Evolutionary conservation across 2,797 vertebrate genomes (phyloP).

Genomic region (Gephyroberyx darwinii): DNA sequence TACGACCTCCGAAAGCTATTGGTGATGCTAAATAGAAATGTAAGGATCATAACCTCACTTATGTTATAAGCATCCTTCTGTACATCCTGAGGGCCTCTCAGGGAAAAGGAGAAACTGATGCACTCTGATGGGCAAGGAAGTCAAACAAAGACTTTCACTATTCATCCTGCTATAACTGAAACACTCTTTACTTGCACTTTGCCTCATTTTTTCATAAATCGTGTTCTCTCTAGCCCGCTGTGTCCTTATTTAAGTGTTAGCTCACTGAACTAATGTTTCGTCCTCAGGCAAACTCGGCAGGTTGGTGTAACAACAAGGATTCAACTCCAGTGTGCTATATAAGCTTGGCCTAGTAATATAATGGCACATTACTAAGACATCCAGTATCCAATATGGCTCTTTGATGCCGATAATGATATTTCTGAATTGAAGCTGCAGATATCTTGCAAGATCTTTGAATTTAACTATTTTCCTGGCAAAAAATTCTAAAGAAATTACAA

Average conservation of each 20-base stretch:
- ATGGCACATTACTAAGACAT: constrained; percentile 30
- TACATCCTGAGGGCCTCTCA: background rate
- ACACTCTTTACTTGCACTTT: no score
- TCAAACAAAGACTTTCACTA: no score
- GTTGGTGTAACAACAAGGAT: no score
- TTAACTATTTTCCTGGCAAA: no score
- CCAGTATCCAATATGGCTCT: background rate
- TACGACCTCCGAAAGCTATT: background rate
- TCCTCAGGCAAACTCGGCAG: no score
- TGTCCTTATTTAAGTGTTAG: background rate
- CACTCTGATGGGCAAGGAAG: no score
- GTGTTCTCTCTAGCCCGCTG: background rate
- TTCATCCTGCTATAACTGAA: background rate
- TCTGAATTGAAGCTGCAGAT: no score
- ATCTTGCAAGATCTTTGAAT: no score
- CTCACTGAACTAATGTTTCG: background rate
- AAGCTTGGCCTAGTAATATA: constrained; percentile 24
- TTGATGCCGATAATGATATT: no score
- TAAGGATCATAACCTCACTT: background rate
- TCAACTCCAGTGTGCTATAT: constrained; percentile 14
- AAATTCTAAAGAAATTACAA: no score
- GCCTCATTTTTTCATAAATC: background rate
- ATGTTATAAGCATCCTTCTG: background rate
- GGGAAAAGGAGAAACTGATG: no score
- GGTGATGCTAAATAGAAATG: background rate